phyloP scores from a whole-genome alignment of 37 sponge, comb jelly and placozoan genomes.

The Agelas oroides region DNA sequence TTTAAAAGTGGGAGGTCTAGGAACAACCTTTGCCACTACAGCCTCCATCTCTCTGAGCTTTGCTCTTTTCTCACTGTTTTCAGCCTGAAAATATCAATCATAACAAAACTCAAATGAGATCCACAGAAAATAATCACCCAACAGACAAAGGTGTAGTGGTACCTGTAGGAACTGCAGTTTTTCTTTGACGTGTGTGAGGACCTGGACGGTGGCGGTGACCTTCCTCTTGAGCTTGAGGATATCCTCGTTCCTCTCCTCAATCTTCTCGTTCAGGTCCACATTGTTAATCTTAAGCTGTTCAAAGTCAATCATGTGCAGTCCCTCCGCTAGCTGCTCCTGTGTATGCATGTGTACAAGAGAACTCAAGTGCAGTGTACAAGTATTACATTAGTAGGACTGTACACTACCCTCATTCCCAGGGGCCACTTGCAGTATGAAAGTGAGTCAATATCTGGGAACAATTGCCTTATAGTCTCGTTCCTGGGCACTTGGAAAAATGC shows the following conservation, averaged over 20 bases:
- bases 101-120: too few species aligned
- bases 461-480: neutral
- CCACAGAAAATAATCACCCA: too few species aligned
- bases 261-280: constrained; percentile 96
- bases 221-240: constrained; percentile 90
- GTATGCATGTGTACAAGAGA: neutral
- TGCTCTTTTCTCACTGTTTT: constrained; percentile 61
- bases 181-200: constrained; percentile 97
- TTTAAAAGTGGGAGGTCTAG: too few species aligned
- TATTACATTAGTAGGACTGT: neutral
- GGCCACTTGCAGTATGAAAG: neutral
- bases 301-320: constrained; percentile 98
- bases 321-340: constrained; percentile 95
- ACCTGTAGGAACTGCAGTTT: constrained; percentile 97
- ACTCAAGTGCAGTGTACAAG: too few species aligned
- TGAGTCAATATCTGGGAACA: neutral
- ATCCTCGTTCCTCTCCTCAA: constrained; percentile 98
- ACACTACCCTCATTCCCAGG: neutral
- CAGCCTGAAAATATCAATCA: constrained; percentile 76
- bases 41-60: constrained; percentile 64
- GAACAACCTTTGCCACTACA: constrained; percentile 61
- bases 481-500: too few species aligned
- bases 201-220: constrained; percentile 95
- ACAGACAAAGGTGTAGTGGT: too few species aligned
- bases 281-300: constrained; percentile 99